phyloP scores from a whole-genome alignment of 2,888 invertebrate genomes.

The Synanthedon andrenaeformis region DNA sequence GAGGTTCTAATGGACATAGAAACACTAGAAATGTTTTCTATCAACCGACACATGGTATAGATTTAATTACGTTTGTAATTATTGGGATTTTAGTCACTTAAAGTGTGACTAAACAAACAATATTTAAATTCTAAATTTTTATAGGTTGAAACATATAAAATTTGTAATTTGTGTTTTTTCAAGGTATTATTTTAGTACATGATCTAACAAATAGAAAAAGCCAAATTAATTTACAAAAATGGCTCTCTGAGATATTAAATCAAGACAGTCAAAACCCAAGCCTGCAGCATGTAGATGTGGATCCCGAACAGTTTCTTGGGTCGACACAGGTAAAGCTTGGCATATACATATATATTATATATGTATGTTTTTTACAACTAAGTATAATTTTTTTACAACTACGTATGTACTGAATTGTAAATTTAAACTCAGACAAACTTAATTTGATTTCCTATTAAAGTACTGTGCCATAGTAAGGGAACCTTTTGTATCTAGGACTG shows the following conservation, averaged over 20 bases:
- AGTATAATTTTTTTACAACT: too few relatives aligned
- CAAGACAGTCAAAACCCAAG: conserved; percentile 70
- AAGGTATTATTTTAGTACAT: conserved; percentile 93
- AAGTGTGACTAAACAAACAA: neutral
- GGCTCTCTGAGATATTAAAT: conserved; percentile 91
- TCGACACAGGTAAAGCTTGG: conserved; percentile 73
- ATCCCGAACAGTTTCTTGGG: conserved; percentile 88
- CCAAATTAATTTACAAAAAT: conserved; percentile 91
- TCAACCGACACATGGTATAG: conserved; percentile 90
- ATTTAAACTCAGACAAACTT: too few relatives aligned
- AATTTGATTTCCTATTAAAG: too few relatives aligned
- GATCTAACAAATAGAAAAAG: conserved; percentile 97
- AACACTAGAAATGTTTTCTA: conserved; percentile 96
- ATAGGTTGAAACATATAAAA: neutral
- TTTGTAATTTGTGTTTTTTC: conserved; percentile 11
- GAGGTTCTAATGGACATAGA: conserved; percentile 92
- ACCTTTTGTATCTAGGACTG: too few relatives aligned
- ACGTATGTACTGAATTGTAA: too few relatives aligned
- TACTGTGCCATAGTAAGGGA: too few relatives aligned
- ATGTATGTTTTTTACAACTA: too few relatives aligned
- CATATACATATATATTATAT: too few relatives aligned
- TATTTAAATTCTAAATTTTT: neutral
- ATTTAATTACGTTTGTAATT: too few relatives aligned
- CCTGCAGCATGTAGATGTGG: conserved; percentile 76
- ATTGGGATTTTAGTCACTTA: neutral